Evolutionary conservation across 2,888 invertebrate species (phyloP), one percentile per base, ranked within the genome.

Genomic region (Leptinotarsa rubiginosa): DNA sequence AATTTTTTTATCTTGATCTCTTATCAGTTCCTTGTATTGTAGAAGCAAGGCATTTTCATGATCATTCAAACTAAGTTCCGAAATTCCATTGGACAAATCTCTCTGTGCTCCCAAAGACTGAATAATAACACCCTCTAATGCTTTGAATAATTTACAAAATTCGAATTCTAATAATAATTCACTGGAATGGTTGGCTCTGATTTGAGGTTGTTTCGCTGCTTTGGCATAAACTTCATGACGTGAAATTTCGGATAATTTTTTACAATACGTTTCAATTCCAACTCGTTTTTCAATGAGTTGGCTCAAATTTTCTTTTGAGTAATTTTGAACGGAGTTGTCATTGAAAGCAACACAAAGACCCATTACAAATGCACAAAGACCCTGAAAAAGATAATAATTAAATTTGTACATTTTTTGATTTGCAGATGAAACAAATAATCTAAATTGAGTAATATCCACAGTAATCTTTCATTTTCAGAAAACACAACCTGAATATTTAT

Each of bases 161-260:
- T 98, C 97, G 86, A 96, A 96, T 87, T 99, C 99, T 59, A 99
- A 90, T 71, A 98, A 89, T 20, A 98, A 90, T 78, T 98, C 97
- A 0, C 89, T 89, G 3, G 95, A 89, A 71, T 91, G 89, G 86
- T 93, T 93, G 15, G 94, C 95, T 64, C 93, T 91, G 47, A 96
- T 92, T 88, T 98, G 97, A 0, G 99, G 97, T 83, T 96, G 96
- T 86, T 99, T 98, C 22, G 96, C 93, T 18, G 98, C 97, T 84
- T 93, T 92, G 72, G 95, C 95, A 89, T 98, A 99, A 59, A 93
- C 91, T 88, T 99, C 99, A 85, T 96, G 96, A 69, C 95, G 92
- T 0, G 95, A 92, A 72, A 99, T 94, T 81, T 96, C 95, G 69
- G 93, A 92, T 74, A 99, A 89, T 84, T 96, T 96, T 77, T 96